Base-by-base conservation (phyloP, 2,888 invertebrate species). In the Mythimna albipuncta region DNA sequence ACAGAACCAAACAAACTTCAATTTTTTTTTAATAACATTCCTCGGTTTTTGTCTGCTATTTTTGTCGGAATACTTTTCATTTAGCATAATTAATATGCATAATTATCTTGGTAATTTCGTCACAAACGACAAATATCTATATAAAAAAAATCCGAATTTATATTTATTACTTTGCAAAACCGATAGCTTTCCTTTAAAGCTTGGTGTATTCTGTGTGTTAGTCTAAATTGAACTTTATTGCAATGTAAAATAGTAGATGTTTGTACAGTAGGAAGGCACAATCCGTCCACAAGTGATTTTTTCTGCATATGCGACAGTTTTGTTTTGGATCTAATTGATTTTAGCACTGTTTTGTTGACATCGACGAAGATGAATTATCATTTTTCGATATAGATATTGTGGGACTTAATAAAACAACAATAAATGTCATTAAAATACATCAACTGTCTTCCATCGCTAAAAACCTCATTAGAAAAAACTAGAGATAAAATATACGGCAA, bases 201-300 rank as follows among this genome's bases (percentile, higher is more conserved):
- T 85, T 82, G 72, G 52, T 79, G 72, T 80, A 68, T 75, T 79
- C 16, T 82, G 69, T 76, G 77, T 82, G 70, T 81, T 81, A 78
- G 71, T 72, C 72, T 79, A 76, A 81, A 77, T 73, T 74, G 65
- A 72, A 78, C 73, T 75, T 69, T 83, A 78, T 80, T 79, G 72
- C 77, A 72, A 78, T 80, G 71, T 83, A 68, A 79, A 80, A 86
- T 47, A 72, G 72, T 83, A 81, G 79, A 79, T 82, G 79, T 82
- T 84, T 78, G 79, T 88, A 84, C 69, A 83, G 79, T 85, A 88
- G 86, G 88, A 89, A 91, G 86, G 86, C 91, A 92, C 90, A 91
- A 92, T 94, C 94, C 94, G 94, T 94, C 94, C 94, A 93, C 87
- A 88, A 88, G 88, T 86, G 70, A 86, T 87, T 89, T 90, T 90